Base-by-base conservation (phyloP, 2,113 vertebrate species). In the Bolborhynchus lineola region DNA sequence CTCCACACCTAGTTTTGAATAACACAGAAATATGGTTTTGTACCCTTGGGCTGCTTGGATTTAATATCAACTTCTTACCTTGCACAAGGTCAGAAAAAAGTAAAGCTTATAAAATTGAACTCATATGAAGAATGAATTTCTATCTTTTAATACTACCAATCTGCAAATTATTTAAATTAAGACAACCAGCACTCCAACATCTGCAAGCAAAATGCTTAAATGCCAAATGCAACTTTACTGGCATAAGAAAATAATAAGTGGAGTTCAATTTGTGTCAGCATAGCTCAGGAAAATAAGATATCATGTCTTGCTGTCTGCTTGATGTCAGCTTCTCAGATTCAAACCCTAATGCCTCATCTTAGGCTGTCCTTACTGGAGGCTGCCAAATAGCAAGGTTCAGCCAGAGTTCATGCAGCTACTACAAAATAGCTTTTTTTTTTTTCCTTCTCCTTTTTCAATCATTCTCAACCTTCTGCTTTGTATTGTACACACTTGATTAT, bases 251-350 rank as follows among this genome's bases (percentile, higher is more conserved):
- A 99, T 98, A 99, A 99, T 98, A 99, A 99, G 98, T 97, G 97
- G 98, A 98, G 98, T 98, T 98, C 98, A 99, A 98, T 99, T 99
- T 99, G 98, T 99, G 99, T 99, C 99, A 99, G 98, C 97, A 97
- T 97, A 95, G 98, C 98, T 98, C 98, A 98, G 98, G 98, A 99
- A 99, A 99, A 99, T 99, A 99, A 99, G 99, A 99, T 99, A 99
- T 99, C 99, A 99, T 98, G 98, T 99, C 99, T 98, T 99, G 98
- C 99, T 99, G 99, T 99, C 98, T 98, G 99, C 98, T 99, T 98
- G 98, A 99, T 99, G 99, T 99, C 99, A 99, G 97, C 97, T 98
- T 98, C 98, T 99, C 98, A 95, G 98, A 99, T 99, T 98, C 95
- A 98, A 98, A 98, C 97, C 98, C 98, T 97, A 98, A 99, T 98